phyloP scores from a whole-genome alignment of 35 echinoderm and acorn worm genomes.

The Strongylocentrotus purpuratus region DNA sequence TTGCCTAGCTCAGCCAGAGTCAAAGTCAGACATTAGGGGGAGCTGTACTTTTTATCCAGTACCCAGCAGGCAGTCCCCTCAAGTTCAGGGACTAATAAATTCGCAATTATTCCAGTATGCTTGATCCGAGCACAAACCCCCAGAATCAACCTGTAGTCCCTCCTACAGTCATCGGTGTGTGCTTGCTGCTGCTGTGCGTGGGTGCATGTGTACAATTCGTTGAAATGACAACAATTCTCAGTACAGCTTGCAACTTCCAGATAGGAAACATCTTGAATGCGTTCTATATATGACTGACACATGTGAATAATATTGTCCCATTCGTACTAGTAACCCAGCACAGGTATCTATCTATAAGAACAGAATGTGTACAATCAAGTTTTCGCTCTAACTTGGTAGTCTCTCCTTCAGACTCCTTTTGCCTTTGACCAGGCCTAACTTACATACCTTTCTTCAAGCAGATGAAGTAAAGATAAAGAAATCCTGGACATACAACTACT shows the following conservation, averaged over 20 bases:
- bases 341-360: not conserved
- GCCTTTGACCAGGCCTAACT: too few relatives aligned
- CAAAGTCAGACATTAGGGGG: constrained; percentile 7
- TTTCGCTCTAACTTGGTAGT: not conserved
- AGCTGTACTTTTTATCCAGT: not conserved
- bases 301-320: not conserved
- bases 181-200: not conserved
- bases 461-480: too few relatives aligned
- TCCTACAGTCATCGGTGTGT: not conserved
- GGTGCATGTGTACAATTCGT: not conserved
- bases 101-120: constrained; percentile 2
- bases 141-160: not conserved
- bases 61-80: not conserved
- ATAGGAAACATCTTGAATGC: not conserved
- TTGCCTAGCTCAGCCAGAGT: not conserved
- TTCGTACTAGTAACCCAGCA: not conserved
- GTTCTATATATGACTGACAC: not conserved
- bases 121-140: not conserved
- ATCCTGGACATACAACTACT: too few relatives aligned
- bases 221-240: not conserved
- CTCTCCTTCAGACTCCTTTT: not conserved
- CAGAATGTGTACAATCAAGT: not conserved
- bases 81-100: constrained; percentile 18
- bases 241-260: not conserved
- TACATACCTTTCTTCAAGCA: too few relatives aligned